Evolutionary conservation across 2,888 invertebrate genomes (phyloP).

Genomic region (Nomada ruficornis): DNA sequence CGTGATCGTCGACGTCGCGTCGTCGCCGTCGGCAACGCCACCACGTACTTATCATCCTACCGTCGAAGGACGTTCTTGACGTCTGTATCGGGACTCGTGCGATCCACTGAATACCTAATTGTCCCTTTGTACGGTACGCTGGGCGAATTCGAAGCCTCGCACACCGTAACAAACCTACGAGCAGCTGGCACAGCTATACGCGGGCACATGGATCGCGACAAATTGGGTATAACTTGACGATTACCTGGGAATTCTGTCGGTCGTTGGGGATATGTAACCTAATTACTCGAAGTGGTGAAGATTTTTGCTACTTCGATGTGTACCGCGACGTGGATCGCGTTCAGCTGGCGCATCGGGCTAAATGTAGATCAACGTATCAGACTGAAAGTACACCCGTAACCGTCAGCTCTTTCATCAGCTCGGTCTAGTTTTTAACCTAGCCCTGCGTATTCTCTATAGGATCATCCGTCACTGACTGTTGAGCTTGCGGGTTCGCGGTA

Average conservation of each 20-base stretch:
- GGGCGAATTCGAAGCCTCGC: neutral
- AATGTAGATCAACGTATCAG: too few species aligned
- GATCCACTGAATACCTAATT: neutral
- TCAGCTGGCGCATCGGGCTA: too few species aligned
- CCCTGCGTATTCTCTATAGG: too few species aligned
- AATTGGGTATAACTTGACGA: neutral
- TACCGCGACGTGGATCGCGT: too few species aligned
- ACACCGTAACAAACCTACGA: neutral
- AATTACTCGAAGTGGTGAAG: too few species aligned
- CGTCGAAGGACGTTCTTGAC: constrained; percentile 49
- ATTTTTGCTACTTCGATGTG: too few species aligned
- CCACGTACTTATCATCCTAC: constrained; percentile 33
- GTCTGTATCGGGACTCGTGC: constrained; percentile 23
- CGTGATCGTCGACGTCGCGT: constrained; percentile 63
- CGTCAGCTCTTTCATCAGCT: too few species aligned
- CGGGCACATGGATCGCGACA: neutral
- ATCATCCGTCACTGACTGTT: too few species aligned
- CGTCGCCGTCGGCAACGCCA: constrained; percentile 22
- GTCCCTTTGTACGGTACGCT: neutral
- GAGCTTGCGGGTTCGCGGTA: too few species aligned
- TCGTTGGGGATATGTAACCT: too few species aligned
- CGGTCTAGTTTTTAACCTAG: too few species aligned
- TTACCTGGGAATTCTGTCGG: neutral
- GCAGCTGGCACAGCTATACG: neutral
- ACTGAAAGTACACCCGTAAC: too few species aligned